Base-by-base conservation (phyloP, 2,113 vertebrate genomes). In the Ivindomyrus marchei region DNA sequence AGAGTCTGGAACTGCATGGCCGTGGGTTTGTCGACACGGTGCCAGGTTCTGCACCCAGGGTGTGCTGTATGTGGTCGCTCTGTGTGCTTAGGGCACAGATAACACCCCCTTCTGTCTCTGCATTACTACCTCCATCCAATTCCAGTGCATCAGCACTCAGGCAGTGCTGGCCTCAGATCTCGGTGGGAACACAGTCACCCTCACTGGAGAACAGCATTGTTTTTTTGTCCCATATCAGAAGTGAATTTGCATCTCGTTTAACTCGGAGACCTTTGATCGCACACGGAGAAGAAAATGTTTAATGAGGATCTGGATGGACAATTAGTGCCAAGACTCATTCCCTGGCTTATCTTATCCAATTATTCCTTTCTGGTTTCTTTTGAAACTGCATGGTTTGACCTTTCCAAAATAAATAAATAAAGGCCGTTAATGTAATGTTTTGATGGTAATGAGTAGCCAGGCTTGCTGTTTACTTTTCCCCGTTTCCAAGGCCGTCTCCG, bases 351-450 rank as follows among this genome's bases (percentile, higher is more conserved):
- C 53, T 17, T 88, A 21, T 47, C 56, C 17, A 66, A 42, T 62
- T 62, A 46, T 3, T 24, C n/a, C 31, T 27, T 39, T 49, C 86
- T 39, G 50, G 56, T 49, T 87, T 88, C 36, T 45, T 88, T 58
- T 88, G 19, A 88, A 21, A n/a, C 52, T 24, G 19, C 49, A n/a
- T 5, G 87, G 19, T 88, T 58, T 88, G 52, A 45, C 49, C 87
- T 66, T 88, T 88, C 8, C 9, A n/a, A 88, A 58, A 88, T 42
- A 58, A 87, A 87, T 52, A 53, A 52, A 87, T 53, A 87, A 87
- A 87, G 8, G 11, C 17, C 13, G 6, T 45, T 39, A 62, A 31
- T 58, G 50, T 45, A 42, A 47, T 58, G 31, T 88, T 21, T 88
- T 39, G 50, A 88, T 53, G 7, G 27, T 88, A 88, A 58, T 88